phyloP scores from a whole-genome alignment of 2,797 vertebrate genomes.

The Dendrocincla fuliginosa region DNA sequence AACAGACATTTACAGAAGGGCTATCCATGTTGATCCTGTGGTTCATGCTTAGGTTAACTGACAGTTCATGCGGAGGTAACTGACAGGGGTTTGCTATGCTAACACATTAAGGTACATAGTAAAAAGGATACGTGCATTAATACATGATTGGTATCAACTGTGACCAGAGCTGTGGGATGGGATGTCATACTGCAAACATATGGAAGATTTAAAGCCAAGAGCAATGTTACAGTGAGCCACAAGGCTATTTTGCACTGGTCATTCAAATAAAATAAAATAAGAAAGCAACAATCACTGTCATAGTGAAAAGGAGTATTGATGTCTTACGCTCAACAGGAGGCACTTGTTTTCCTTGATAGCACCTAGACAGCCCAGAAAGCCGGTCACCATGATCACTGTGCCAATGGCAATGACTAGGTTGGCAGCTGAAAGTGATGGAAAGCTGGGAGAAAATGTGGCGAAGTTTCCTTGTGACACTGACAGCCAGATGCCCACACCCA shows the following conservation, averaged over 20 bases:
- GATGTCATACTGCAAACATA: neutral
- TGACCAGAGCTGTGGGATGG: neutral
- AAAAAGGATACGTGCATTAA: neutral
- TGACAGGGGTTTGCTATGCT: neutral
- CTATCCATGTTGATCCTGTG: neutral
- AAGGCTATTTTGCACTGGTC: neutral
- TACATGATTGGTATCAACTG: neutral
- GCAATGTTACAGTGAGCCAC: neutral
- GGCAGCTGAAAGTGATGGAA: constrained; percentile 95
- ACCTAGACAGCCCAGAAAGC: constrained; percentile 97
- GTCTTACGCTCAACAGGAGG: constrained; percentile 97
- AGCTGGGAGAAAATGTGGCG: constrained; percentile 97
- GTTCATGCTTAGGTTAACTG: neutral
- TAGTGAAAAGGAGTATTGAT: neutral
- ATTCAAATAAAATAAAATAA: neutral
- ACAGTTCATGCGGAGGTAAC: neutral
- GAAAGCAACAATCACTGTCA: neutral
- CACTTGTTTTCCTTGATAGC: constrained; percentile 99
- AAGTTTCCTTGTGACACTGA: constrained; percentile 98
- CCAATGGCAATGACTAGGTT: constrained; percentile 95
- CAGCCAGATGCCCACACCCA: constrained; percentile 98
- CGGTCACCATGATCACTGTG: constrained; percentile 95
- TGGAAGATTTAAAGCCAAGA: neutral
- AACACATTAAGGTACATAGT: neutral
- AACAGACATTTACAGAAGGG: neutral